Base-by-base conservation (phyloP, 53 echinoderm and acorn worm genomes). In the Glandiceps talaboti region DNA sequence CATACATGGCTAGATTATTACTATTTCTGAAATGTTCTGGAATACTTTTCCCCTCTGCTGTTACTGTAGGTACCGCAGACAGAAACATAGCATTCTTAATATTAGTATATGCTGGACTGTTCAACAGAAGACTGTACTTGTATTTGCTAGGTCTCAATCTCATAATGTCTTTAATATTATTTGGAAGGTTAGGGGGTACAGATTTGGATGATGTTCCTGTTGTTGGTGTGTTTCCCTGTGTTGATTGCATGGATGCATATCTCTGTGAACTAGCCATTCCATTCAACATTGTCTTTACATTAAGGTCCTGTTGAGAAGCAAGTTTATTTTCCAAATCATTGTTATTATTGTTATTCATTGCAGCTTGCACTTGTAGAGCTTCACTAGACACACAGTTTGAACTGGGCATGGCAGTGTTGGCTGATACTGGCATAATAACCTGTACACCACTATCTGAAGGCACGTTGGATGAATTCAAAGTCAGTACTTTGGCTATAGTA, bases 51-150 rank as follows among this genome's bases (percentile, higher is more conserved):
- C 64, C 64, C 20, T 45, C 64, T 45, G 6, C 6, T 45, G 6
- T 20, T 12, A 20, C 64, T 45, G 20, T 45, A n/a, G n/a, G n/a
- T 20, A 45, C 20, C 20, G 64, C 64, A 12, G 64, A 20, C 20
- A 45, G 20, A 45, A 6, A 6, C 64, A 45, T 45, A 45, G 64
- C 64, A 45, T 45, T 45, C 20, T 45, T 45, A 45, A 45, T 45
- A 20, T 45, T 45, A 45, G 64, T 45, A 20, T 45, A 45, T 45
- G 64, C 64, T 20, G 64, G 64, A 45, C 89, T 93, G 76, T 99
- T 99, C 84, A 89, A 89, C 6, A 99, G 84, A 82, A 99, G 91
- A 73, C 99, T 99, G 83, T 99, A 99, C 76, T 99, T 99, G 81
- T 99, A 99, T 77, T 89, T 83, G 76, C 92, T 92, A 14, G 79